A percentile compares a stretch with the other conserved stretches of the same genome.
Evolutionary conservation across 2,797 vertebrate genomes (phyloP).

Genomic region (Phalloptychus januarius): DNA sequence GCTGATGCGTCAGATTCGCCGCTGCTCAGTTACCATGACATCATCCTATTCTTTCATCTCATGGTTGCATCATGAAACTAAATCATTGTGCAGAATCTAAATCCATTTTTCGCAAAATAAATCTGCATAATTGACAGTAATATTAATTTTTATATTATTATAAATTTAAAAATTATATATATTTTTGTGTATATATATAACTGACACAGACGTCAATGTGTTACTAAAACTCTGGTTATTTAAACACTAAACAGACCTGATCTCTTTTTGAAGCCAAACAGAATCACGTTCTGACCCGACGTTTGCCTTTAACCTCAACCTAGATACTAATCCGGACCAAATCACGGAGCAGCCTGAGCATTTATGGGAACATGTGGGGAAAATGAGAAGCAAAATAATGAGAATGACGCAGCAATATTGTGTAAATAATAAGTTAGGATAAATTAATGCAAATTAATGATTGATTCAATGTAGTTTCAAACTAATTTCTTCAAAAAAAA

Average conservation of each 20-base stretch:
- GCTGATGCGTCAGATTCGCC: conserved; percentile 18
- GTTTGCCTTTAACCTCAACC: conserved; percentile 15
- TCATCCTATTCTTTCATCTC: background rate
- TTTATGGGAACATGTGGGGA: background rate
- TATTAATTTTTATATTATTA: background rate
- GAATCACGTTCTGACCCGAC: background rate
- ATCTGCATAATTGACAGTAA: background rate
- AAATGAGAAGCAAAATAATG: background rate
- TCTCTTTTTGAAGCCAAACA: conserved; percentile 14
- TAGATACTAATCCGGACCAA: background rate
- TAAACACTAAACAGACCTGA: background rate
- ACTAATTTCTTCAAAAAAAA: background rate
- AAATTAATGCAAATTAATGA: background rate
- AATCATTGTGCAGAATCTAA: background rate
- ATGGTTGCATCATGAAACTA: background rate
- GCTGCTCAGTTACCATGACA: background rate
- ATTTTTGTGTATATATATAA: background rate
- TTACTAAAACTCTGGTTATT: conserved; percentile 2
- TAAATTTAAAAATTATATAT: no score
- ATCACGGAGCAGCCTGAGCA: background rate
- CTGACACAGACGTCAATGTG: background rate
- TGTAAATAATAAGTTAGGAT: background rate
- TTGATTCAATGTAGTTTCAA: background rate
- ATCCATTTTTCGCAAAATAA: background rate
- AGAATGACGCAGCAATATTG: background rate